Evolutionary conservation across 2,888 invertebrate species (phyloP), one percentile per base, ranked within the genome.

Genomic region (Diloba caeruleocephala): DNA sequence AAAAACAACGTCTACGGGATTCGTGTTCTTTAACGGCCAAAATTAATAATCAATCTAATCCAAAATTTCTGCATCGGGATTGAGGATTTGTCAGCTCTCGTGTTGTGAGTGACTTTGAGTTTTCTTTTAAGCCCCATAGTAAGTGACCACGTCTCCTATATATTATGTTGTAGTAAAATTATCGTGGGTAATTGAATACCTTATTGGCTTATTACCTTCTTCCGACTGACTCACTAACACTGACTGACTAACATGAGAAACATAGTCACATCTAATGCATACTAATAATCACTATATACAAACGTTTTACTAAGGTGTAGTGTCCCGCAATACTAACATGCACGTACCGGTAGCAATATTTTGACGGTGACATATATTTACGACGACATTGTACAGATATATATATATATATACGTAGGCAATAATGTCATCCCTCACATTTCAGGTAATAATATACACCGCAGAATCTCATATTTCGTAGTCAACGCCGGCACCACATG

Each of bases 391-490:
- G 14, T 42, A 60, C 44, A 54, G 38, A 50, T 39, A 45, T 43
- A 49, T 57, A 19, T 41, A 32, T 23, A 45, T 19, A 21, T 52
- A 76, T 73, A 79, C 62, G 67, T 54, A 59, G 63, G 78, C 74
- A 78, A 77, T 81, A 79, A 81, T 70, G 78, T 78, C 75, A 76
- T 78, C 72, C 61, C 57, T 53, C 51, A 68, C 58, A 74, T 67
- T 69, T 77, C 74, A 74, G 67, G 74, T 78, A 73, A 81, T 79
- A 83, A 82, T 85, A 81, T 81, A 81, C 74, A 79, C 79, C 79
- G 61, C 81, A 81, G 76, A 78, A 79, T 82, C 81, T 82, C 82
- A 82, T 85, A 84, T 82, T 76, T 78, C 77, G 76, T 71, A 79
- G 82, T 79, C 75, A 76, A 74, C 71, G 71, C 72, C 70, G 71